Evolutionary conservation across 2,888 invertebrate species (phyloP).

Genomic region (Rotaria sp.): DNA sequence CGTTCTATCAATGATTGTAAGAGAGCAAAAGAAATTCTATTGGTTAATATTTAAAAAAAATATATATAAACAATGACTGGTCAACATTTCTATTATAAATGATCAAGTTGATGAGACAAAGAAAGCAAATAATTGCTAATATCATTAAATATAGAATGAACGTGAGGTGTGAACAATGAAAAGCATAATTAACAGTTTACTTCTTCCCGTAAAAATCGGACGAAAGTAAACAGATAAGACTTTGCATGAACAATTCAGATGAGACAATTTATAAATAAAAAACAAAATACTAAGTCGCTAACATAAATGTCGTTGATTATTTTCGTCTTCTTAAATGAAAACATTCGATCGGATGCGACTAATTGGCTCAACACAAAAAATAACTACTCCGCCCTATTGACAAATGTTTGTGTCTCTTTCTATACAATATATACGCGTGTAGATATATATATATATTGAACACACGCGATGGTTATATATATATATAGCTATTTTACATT

Average conservation of each 20-base stretch:
- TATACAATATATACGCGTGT: no score
- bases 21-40: neutral
- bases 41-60: neutral
- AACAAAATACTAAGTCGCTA: neutral
- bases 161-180: constrained; percentile 27
- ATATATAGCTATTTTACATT: neutral
- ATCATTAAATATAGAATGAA: constrained; percentile 21
- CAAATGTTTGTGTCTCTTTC: neutral
- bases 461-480: neutral
- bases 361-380: neutral
- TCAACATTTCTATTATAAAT: neutral
- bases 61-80: neutral
- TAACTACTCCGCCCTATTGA: neutral
- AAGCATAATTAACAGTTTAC: constrained; percentile 6
- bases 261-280: neutral
- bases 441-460: neutral
- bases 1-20: neutral
- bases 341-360: neutral
- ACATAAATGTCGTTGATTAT: constrained; percentile 16
- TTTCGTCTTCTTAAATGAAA: neutral
- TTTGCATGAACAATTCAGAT: neutral
- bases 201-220: neutral
- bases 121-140: constrained; percentile 28
- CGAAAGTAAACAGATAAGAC: constrained; percentile 4
- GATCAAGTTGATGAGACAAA: neutral